Base-by-base conservation (phyloP, 2,113 vertebrate species). In the Cavia aperea region DNA sequence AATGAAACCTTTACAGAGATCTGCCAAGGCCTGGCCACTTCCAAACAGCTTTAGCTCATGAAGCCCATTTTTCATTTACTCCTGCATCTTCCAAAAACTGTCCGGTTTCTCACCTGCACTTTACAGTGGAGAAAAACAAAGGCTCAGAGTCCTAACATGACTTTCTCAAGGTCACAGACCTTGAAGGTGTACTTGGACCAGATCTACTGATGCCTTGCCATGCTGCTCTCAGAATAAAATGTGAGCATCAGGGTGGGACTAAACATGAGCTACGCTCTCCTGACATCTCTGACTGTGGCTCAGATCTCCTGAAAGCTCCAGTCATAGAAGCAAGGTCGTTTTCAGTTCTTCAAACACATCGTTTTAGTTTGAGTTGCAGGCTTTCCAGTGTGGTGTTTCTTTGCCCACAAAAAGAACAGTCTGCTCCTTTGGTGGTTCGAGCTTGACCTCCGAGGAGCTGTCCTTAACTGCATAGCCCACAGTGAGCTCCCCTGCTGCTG, bases 81-180 rank as follows among this genome's bases (percentile, higher is more conserved):
- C 89, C 68, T 82, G 65, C 12, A 14, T 31, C 81, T 83, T 84
- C 92, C 70, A 56, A 36, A 88, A 83, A 23, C 9, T 56, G 60
- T 60, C 60, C 81, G 16, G 12, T 9, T 62, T 92, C 65, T 93
- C 87, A 62, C 14, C 77, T 49, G 11, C 60, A 33, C 86, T 36
- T 81, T 49, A 39, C 54, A 90, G 51, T 84, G 43, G 46, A 93
- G 62, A 77, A 93, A 70, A 89, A 92, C 19, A 73, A 66, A 88
- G 90, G 68, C 70, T 84, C 43, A 8, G 63, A 63, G 58, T 46
- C 1, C 26, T 14, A 66, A 56, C 79, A 14, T 4, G 88, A 33
- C 54, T 88, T 63, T 56, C 56, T 29, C 73, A 70, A 86, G 49
- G 89, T 75, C 63, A 54, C 1, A 7, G 75, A 46, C 83, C 65